A percentile compares a stretch with the other conserved stretches of the same genome.
phyloP scores from a whole-genome alignment of 2,113 vertebrate species.

The Amblyornis subalaris region DNA sequence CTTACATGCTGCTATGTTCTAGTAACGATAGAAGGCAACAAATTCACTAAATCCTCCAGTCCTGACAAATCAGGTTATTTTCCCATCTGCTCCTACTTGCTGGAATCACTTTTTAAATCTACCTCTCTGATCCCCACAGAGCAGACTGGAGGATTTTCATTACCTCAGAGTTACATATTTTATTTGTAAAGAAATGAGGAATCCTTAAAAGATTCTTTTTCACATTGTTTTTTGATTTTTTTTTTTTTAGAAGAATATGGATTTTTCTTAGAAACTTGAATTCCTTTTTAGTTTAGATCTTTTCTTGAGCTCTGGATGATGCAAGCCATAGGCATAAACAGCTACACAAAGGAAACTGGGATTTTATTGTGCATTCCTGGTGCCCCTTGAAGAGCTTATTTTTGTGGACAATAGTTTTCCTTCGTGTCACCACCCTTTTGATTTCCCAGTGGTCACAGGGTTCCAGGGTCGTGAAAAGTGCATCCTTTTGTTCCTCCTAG shows the following conservation, averaged over 20 bases:
- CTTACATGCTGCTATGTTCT: neutral
- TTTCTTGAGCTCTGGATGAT: conserved; percentile 45
- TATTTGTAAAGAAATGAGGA: neutral
- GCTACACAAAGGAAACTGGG: conserved; percentile 62
- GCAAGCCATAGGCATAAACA: conserved; percentile 53
- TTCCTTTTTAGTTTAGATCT: conserved; percentile 38
- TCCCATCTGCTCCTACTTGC: conserved; percentile 37
- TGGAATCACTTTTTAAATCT: conserved; percentile 11
- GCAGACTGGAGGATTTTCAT: conserved; percentile 16
- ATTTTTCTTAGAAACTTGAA: conserved; percentile 25
- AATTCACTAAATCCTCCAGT: conserved; percentile 25
- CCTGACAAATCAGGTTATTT: conserved; percentile 39
- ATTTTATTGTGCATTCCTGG: conserved; percentile 67
- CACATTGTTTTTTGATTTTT: neutral
- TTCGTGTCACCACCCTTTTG: conserved; percentile 64
- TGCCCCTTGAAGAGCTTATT: conserved; percentile 66
- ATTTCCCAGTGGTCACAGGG: conserved; percentile 64
- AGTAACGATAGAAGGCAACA: neutral
- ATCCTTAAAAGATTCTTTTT: neutral
- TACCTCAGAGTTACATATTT: neutral
- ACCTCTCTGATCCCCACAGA: neutral
- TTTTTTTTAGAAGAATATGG: neutral
- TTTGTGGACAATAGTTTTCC: conserved; percentile 63
- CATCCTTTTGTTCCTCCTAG: conserved; percentile 54
- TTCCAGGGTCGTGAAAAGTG: conserved; percentile 68